Conservation (phyloP, 1,140 invertebrate species). For the Cryptotermes secundus region DNA sequence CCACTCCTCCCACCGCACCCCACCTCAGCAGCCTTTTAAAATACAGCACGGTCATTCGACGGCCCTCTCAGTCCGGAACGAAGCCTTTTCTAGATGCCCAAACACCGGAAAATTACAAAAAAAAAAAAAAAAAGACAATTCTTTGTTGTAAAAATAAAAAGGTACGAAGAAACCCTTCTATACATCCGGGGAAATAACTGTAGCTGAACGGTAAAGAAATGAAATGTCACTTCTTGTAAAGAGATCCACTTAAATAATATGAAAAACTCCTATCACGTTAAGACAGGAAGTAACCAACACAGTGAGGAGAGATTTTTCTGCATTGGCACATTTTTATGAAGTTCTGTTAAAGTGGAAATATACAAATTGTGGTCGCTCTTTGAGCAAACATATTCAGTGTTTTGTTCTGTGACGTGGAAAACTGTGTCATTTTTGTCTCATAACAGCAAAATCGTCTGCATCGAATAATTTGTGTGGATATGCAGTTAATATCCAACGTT, state of each 20-base stretch:
- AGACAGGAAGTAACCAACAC: no score
- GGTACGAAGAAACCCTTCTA: background rate
- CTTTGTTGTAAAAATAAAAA: conserved; percentile 1
- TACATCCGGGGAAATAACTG: conserved; percentile 11
- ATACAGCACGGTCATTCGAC: conserved; percentile 20
- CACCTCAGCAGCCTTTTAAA: background rate
- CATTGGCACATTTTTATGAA: no score
- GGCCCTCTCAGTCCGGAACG: conserved; percentile 8
- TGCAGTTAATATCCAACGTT: no score
- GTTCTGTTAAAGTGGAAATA: no score
- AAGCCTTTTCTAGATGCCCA: conserved; percentile 25
- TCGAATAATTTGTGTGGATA: no score
- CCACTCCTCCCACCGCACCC: background rate
- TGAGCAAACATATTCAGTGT: no score
- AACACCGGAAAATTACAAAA: conserved; percentile 27
- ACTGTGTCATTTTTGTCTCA: no score
- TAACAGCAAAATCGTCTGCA: no score
- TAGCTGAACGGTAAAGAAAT: background rate
- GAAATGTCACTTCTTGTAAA: conserved; percentile 6
- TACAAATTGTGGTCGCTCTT: no score
- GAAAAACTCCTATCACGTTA: background rate
- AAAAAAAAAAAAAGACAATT: conserved; percentile 19
- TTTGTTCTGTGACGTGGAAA: no score
- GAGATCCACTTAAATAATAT: background rate
- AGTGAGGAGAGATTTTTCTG: no score